phyloP scores from a whole-genome alignment of 2,113 vertebrate genomes.

The Hepsetus odoe region DNA sequence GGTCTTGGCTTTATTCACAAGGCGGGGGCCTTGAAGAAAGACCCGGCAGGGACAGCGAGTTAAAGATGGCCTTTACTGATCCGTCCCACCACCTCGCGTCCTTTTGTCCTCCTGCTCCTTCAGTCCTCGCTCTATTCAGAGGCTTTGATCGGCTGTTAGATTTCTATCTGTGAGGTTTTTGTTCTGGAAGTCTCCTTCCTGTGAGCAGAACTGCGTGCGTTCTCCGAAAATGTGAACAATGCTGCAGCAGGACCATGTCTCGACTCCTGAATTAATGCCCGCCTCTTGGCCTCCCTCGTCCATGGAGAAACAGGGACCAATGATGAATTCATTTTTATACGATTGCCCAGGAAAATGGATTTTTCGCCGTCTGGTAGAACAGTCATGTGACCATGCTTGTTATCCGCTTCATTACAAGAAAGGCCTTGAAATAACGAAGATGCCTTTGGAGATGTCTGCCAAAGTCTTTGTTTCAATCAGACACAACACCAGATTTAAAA shows the following conservation, averaged over 20 bases:
- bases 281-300: conserved; percentile 54
- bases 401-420: no score
- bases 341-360: conserved; percentile 71
- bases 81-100: conserved; percentile 7
- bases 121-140: background rate
- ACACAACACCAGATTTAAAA: no score
- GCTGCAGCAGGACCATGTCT: conserved; percentile 26
- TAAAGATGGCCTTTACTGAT: conserved; percentile 10
- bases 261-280: conserved; percentile 60
- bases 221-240: conserved; percentile 2
- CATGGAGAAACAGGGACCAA: conserved; percentile 46
- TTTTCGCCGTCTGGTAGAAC: conserved; percentile 72
- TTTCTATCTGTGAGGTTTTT: conserved; percentile 8
- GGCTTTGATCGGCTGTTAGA: background rate
- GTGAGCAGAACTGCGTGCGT: background rate
- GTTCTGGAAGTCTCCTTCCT: background rate
- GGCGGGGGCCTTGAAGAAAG: background rate
- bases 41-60: background rate
- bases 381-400: conserved; percentile 55
- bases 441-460: no score
- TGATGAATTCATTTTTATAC: conserved; percentile 73
- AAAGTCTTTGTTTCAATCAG: no score
- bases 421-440: no score
- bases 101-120: background rate
- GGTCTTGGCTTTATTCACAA: background rate